Base-by-base conservation (phyloP, 2,888 invertebrate species). In the Antheraea yamamai region DNA sequence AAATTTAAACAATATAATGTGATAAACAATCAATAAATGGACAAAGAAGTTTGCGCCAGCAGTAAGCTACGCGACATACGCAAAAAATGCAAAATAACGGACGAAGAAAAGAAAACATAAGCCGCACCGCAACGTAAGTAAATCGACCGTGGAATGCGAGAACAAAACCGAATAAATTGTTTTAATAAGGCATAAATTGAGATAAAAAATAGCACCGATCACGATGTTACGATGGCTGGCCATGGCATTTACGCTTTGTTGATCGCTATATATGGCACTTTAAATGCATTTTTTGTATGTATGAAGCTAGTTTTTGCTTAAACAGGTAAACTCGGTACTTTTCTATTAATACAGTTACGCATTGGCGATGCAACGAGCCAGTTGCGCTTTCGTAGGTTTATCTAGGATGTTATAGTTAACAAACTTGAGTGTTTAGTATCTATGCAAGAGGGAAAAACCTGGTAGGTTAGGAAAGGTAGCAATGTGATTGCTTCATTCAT, bases 241-340 rank as follows among this genome's bases (percentile, higher is more conserved):
- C 94, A 89, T 95, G 95, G 94, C 93, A 95, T 95, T 95, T 94
- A 95, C 94, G 95, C 90, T 91, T 88, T 86, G 91, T 84, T 92
- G 90, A 78, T 78, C 84, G 81, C 91, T 89, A 79, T 90, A 90
- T 88, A 92, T 89, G 91, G 89, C 84, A 84, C 85, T 85, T 88
- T 83, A 87, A 88, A 89, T 91, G 89, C 89, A 86, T 88, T 92
- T 92, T 93, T 93, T 92, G 81, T 82, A 83, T 82, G 78, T 76
- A 81, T 76, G 80, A 72, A 80, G 81, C 79, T 80, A 77, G 81
- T 88, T 87, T 87, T 87, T 88, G 81, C 83, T 73, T 76, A 78
- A 76, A 78, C 51, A 70, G 78, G 82, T 83, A 84, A 81, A 79
- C 78, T 78, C 79, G 76, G 82, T 85, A 86, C 87, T 88, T 88